phyloP scores from a whole-genome alignment of 2,797 vertebrate species.

The Peromyscus eremicus region DNA sequence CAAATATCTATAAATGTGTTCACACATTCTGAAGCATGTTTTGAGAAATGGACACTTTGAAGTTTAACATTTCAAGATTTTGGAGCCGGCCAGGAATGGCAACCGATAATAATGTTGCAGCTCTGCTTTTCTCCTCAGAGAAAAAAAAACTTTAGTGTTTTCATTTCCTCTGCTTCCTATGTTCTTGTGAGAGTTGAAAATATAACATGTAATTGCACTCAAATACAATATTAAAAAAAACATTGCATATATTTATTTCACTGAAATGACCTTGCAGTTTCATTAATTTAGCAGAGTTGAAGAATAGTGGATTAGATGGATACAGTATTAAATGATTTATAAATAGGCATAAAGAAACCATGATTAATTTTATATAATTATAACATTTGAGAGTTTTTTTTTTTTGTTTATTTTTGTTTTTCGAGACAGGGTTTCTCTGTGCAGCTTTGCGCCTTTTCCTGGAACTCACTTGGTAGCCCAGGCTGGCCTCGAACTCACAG shows the following conservation, averaged over 20 bases:
- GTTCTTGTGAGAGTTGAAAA: not conserved
- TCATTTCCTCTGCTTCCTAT: not conserved
- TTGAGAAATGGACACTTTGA: slow-evolving; percentile 9
- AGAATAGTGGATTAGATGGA: not conserved
- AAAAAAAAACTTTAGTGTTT: slow-evolving; percentile 63
- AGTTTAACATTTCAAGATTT: not conserved
- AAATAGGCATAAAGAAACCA: not conserved
- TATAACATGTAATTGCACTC: not conserved
- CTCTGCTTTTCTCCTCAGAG: not conserved
- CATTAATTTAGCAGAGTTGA: slow-evolving; percentile 9
- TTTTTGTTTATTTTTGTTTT: too few relatives aligned
- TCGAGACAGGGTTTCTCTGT: too few relatives aligned
- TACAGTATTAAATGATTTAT: not conserved
- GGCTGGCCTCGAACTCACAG: too few relatives aligned
- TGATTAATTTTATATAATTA: slow-evolving; percentile 51
- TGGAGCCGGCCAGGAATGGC: not conserved
- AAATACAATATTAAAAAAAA: not conserved
- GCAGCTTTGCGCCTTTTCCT: too few relatives aligned
- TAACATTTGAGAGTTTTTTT: not conserved
- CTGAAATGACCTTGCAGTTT: not conserved
- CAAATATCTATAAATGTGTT: not conserved
- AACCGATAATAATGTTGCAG: not conserved
- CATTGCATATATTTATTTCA: slow-evolving; percentile 13
- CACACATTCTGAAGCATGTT: slow-evolving; percentile 1
- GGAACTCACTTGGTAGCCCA: too few relatives aligned